Conservation (phyloP, 1,140 invertebrate species). For the Portunus trituberculatus region DNA sequence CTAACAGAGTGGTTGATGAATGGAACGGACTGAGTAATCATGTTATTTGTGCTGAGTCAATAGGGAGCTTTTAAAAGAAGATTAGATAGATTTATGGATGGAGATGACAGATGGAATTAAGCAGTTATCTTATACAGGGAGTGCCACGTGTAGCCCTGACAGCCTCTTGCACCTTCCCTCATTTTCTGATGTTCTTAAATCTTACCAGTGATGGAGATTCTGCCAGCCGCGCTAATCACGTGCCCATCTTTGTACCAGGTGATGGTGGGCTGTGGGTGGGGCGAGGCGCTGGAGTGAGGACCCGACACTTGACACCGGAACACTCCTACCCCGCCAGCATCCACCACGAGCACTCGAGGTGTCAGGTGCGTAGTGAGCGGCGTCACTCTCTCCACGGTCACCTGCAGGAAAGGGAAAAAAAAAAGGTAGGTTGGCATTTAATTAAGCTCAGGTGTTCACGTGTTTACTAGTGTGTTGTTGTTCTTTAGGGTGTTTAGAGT, state of each 20-base stretch:
- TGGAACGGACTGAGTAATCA: too few relatives aligned
- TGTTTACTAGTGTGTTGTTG: background rate
- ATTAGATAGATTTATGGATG: too few relatives aligned
- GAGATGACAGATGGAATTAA: too few relatives aligned
- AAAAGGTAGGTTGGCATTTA: background rate
- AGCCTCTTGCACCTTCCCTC: too few relatives aligned
- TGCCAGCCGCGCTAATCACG: slow-evolving; percentile 52
- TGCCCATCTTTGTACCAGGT: slow-evolving; percentile 68
- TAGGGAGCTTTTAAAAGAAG: too few relatives aligned
- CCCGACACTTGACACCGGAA: slow-evolving; percentile 53
- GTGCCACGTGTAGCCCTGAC: too few relatives aligned
- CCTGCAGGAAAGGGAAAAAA: background rate
- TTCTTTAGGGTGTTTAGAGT: background rate
- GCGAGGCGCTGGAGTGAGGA: slow-evolving; percentile 7
- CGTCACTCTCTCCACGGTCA: slow-evolving; percentile 41
- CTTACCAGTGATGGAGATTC: slow-evolving; percentile 58
- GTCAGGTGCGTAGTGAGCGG: slow-evolving; percentile 53
- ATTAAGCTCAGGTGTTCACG: background rate
- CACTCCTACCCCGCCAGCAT: slow-evolving; percentile 52
- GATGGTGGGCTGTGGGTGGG: slow-evolving; percentile 39
- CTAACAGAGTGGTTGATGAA: too few relatives aligned
- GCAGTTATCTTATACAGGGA: too few relatives aligned
- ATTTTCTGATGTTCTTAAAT: too few relatives aligned
- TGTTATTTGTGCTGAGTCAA: too few relatives aligned
- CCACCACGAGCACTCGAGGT: slow-evolving; percentile 56